A percentile compares a stretch with the other conserved stretches of the same genome.
Evolutionary conservation across 1,140 invertebrate genomes (phyloP).

Genomic region (Pogonognathellus flavescens): DNA sequence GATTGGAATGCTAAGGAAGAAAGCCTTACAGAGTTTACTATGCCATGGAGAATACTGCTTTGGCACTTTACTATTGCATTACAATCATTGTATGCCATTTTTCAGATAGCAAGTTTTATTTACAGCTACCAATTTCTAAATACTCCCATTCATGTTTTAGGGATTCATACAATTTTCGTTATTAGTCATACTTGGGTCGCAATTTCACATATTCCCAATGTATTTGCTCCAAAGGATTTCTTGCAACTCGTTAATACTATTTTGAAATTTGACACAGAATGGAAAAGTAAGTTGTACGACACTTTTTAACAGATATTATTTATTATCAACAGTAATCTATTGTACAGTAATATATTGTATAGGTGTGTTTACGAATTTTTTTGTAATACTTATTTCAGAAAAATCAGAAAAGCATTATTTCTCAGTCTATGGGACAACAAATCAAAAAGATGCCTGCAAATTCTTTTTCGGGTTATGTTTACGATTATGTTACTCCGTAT

Average conservation of each 20-base stretch:
- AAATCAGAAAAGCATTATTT: too few relatives aligned
- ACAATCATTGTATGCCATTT: not conserved
- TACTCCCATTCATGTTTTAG: not conserved
- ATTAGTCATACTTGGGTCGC: not conserved
- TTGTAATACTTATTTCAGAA: too few relatives aligned
- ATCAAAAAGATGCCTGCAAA: not conserved
- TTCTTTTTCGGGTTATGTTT: not conserved
- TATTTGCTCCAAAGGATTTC: not conserved
- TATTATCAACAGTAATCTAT: too few relatives aligned
- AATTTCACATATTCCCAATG: not conserved
- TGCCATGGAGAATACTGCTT: not conserved
- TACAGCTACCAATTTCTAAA: constrained; percentile 5
- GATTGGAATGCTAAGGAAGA: not conserved
- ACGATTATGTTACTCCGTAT: not conserved
- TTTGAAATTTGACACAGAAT: constrained; percentile 1
- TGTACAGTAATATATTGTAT: too few relatives aligned
- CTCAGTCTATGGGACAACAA: not conserved
- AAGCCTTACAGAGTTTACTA: not conserved
- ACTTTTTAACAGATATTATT: too few relatives aligned
- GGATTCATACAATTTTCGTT: not conserved
- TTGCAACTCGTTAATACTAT: not conserved
- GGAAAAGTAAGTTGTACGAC: not conserved
- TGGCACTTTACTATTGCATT: not conserved
- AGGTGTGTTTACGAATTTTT: too few relatives aligned
- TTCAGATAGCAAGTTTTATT: not conserved